A percentile compares a stretch with the other conserved stretches of the same genome.
Conservation (phyloP, 2,113 vertebrate species). For the Athene cunicularia region DNA sequence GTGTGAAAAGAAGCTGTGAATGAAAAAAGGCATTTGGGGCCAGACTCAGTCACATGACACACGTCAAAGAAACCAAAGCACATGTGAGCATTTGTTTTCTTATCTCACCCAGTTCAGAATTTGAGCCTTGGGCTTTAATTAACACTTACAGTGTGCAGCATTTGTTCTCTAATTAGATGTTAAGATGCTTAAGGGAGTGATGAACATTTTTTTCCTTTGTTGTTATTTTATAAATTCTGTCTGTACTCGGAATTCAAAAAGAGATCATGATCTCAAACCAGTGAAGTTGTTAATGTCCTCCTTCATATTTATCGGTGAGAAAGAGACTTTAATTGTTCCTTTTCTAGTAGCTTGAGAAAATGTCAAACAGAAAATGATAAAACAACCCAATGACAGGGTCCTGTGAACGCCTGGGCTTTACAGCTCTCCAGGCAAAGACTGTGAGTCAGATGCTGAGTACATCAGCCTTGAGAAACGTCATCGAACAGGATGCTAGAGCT, state of each 20-base stretch:
- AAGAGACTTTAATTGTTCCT: not conserved
- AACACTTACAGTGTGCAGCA: not conserved
- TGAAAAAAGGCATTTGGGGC: not conserved
- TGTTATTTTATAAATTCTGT: not conserved
- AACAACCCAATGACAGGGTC: not conserved
- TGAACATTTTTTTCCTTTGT: not conserved
- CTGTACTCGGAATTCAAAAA: not conserved
- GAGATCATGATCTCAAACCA: not conserved
- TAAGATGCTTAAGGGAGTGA: not conserved
- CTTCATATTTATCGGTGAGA: not conserved
- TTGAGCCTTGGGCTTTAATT: not conserved
- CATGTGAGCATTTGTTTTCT: not conserved
- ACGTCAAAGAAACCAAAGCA: not conserved
- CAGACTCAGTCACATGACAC: not conserved
- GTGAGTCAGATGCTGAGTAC: not conserved
- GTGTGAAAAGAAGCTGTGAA: not conserved
- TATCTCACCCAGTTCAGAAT: not conserved
- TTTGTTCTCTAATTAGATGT: conserved; percentile 20
- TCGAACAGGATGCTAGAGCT: not conserved
- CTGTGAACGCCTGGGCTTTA: not conserved
- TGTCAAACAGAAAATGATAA: not conserved
- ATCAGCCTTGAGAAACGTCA: not conserved
- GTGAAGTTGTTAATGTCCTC: not conserved
- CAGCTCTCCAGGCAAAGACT: not conserved
- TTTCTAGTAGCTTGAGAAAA: not conserved